Evolutionary conservation across 2,113 vertebrate genomes (phyloP).

Genomic region (Callorhinus ursinus): DNA sequence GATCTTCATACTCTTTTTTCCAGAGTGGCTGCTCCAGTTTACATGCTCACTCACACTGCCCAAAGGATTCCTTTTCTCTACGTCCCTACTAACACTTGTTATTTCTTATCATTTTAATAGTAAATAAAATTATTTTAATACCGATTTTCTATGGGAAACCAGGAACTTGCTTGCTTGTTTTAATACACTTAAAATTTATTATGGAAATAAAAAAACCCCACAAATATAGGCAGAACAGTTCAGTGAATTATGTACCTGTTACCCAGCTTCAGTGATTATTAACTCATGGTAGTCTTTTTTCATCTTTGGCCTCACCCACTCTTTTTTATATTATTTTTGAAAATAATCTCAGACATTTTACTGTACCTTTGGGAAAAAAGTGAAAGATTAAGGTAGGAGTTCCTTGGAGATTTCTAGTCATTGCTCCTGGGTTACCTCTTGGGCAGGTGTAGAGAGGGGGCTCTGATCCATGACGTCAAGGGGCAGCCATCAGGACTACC

Average conservation of each 20-base stretch:
- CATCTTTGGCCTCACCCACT: not conserved
- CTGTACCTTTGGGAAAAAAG: not conserved
- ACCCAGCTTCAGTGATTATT: not conserved
- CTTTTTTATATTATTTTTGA: not conserved
- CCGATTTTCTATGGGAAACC: not conserved
- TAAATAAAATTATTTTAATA: not conserved
- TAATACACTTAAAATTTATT: not conserved
- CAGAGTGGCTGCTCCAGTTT: not conserved
- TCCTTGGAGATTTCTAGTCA: not conserved
- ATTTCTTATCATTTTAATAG: not conserved
- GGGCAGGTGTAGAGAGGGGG: not conserved
- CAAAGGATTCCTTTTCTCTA: not conserved
- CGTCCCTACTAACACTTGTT: not conserved
- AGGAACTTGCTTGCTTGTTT: not conserved
- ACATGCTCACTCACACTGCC: not conserved
- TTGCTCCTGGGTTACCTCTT: not conserved
- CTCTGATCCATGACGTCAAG: not conserved
- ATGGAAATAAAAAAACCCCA: not conserved
- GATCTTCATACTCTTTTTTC: not conserved
- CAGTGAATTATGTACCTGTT: not conserved
- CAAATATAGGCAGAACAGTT: not conserved
- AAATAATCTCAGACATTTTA: not conserved
- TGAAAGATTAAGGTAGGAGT: not conserved
- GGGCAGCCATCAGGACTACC: not conserved
- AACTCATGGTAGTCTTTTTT: not conserved